Percentiles rank a stretch among this genome's conserved stretches.
Conservation (phyloP, 2,888 invertebrate genomes). For the Eupithecia centaureata region DNA sequence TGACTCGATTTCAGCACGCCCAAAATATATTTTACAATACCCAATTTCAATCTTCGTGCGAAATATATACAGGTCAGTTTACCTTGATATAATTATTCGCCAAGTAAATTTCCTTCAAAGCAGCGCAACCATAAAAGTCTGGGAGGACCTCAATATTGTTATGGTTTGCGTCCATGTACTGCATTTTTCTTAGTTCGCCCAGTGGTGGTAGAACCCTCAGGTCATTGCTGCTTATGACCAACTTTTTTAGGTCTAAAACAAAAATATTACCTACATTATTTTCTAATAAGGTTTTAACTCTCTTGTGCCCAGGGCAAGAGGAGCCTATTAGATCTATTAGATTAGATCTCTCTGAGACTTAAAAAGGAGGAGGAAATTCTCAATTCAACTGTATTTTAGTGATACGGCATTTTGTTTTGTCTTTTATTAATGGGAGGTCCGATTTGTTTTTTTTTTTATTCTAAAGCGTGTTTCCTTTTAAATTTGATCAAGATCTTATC, state of each 20-base stretch:
- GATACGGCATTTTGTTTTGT: too few relatives aligned
- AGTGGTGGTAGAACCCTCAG: constrained; percentile 86
- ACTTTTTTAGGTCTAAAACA: constrained; percentile 85
- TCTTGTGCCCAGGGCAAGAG: too few relatives aligned
- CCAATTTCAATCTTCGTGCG: background rate
- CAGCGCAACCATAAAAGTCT: constrained; percentile 89
- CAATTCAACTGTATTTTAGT: too few relatives aligned
- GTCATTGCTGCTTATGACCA: constrained; percentile 90
- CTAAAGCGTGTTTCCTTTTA: too few relatives aligned
- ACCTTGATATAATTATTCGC: constrained; percentile 93
- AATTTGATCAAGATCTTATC: too few relatives aligned
- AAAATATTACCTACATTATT: background rate
- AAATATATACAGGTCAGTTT: background rate
- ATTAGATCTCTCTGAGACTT: too few relatives aligned
- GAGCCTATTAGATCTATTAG: too few relatives aligned
- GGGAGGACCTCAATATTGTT: constrained; percentile 92
- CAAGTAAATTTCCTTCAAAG: constrained; percentile 91
- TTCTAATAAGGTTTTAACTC: background rate
- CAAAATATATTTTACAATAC: background rate
- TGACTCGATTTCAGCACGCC: background rate
- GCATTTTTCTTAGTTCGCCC: constrained; percentile 89
- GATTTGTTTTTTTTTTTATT: too few relatives aligned
- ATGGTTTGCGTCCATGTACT: constrained; percentile 90
- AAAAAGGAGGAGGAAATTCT: too few relatives aligned
- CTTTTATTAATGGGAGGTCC: too few relatives aligned